phyloP scores from a whole-genome alignment of 2,888 invertebrate genomes.

The Nemotelus nigrinus region DNA sequence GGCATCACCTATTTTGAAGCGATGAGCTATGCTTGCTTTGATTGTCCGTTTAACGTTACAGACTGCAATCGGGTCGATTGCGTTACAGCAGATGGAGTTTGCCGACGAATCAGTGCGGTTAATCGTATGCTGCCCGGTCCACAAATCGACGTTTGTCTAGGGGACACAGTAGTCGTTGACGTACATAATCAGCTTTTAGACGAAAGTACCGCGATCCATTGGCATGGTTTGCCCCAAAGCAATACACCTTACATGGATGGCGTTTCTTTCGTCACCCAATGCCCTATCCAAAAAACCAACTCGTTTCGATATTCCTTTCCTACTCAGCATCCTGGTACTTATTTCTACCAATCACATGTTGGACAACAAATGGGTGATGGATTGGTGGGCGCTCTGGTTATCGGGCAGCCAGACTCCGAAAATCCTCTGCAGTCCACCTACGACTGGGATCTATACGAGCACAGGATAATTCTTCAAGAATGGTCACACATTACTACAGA shows the following conservation, averaged over 20 bases:
- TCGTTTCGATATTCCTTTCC: conserved; percentile 75
- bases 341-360: conserved; percentile 77
- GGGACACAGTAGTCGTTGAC: conserved; percentile 81
- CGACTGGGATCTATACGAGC: conserved; percentile 74
- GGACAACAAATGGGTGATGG: conserved; percentile 85
- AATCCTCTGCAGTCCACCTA: conserved; percentile 73
- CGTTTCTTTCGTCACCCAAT: conserved; percentile 83
- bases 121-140: conserved; percentile 67
- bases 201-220: conserved; percentile 84
- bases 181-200: conserved; percentile 79
- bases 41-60: conserved; percentile 23
- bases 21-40: neutral
- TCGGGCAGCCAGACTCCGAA: conserved; percentile 71
- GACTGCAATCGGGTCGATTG: conserved; percentile 67
- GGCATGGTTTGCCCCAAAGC: conserved; percentile 86
- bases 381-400: conserved; percentile 76
- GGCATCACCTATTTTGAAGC: neutral
- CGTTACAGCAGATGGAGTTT: conserved; percentile 66
- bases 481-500: conserved; percentile 75
- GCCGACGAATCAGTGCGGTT: conserved; percentile 64
- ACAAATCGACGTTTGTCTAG: conserved; percentile 71
- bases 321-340: conserved; percentile 78
- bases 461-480: conserved; percentile 77
- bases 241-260: conserved; percentile 85
- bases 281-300: conserved; percentile 77